Evolutionary conservation across 1,140 invertebrate genomes (phyloP).

Genomic region (Gonatopus flavifemur): DNA sequence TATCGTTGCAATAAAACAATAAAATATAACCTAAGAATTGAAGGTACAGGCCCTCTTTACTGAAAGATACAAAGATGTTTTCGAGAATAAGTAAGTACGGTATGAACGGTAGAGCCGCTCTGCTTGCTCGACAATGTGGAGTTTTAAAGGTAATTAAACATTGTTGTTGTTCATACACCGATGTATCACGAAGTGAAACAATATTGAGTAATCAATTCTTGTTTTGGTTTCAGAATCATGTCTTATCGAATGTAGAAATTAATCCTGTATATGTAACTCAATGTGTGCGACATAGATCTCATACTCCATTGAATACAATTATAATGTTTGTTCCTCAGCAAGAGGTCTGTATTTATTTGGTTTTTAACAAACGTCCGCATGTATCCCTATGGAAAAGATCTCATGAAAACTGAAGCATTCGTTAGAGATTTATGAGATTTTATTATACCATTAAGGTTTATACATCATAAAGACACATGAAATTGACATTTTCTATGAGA

Average conservation of each 20-base stretch:
- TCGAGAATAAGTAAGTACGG: slow-evolving; percentile 11
- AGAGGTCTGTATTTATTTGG: slow-evolving; percentile 66
- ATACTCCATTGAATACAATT: slow-evolving; percentile 86
- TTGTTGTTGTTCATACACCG: background rate
- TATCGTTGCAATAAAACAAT: too few relatives aligned
- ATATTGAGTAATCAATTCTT: too few relatives aligned
- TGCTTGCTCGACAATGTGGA: slow-evolving; percentile 27
- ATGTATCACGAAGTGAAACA: background rate
- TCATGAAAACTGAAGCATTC: too few relatives aligned
- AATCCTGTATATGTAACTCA: slow-evolving; percentile 30
- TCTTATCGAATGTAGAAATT: slow-evolving; percentile 22
- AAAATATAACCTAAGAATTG: too few relatives aligned
- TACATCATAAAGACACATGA: background rate
- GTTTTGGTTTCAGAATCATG: slow-evolving; percentile 34
- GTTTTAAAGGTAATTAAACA: slow-evolving; percentile 26
- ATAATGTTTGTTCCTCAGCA: slow-evolving; percentile 99
- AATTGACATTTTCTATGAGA: slow-evolving; percentile 10
- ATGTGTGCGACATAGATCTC: slow-evolving; percentile 61
- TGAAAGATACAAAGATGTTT: too few relatives aligned
- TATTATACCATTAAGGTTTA: background rate
- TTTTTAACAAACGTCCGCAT: background rate
- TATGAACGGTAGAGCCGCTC: slow-evolving; percentile 22
- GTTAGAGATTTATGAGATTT: too few relatives aligned
- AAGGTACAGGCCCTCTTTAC: too few relatives aligned
- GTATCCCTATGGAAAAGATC: too few relatives aligned